Base-by-base conservation (phyloP, 2,888 invertebrate genomes). In the Amphipyra tragopoginis region DNA sequence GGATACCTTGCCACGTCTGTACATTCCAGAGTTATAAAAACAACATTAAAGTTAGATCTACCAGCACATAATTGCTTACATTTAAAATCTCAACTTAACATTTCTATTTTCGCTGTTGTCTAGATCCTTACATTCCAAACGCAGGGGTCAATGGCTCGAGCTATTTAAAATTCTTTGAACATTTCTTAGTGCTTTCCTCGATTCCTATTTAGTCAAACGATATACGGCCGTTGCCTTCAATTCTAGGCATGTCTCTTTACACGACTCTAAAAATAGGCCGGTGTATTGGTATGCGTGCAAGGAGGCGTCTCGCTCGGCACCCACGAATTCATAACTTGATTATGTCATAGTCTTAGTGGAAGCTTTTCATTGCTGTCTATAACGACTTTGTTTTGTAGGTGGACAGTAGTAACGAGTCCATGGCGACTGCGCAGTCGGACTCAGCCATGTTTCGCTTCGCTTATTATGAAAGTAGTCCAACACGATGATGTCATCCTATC, bases 241-340 rank as follows among this genome's bases (percentile, higher is more conserved):
- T 87, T 78, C 82, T 72, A 72, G 75, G 79, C 83, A 82, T 78
- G 83, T 80, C 82, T 83, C 75, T 73, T 83, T 83, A 84, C 84
- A 81, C 81, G 73, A 55, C 61, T 85, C 90, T 91, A 91, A 89
- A 90, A 89, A 90, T 91, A 91, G 90, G 73, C 73, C 67, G 79
- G 71, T 68, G 74, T 76, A 82, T 87, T 82, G 84, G 89, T 88
- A 90, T 90, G 90, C 86, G 83, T 72, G 79, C 68, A 65, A 72
- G 75, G 73, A 68, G 68, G 76, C 57, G 65, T 65, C 57, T 54
- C 69, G 48, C 42, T 26, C 44, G 47, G 60, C 72, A 64, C 68
- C 58, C 62, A 75, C 66, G 52, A 68, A 70, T 67, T 61, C 64
- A 62, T 57, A 65, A 48, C 64, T 53, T 59, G 53, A 50, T 60